Conservation (phyloP, 2,888 invertebrate genomes). For the Sceliomorpha sp. region DNA sequence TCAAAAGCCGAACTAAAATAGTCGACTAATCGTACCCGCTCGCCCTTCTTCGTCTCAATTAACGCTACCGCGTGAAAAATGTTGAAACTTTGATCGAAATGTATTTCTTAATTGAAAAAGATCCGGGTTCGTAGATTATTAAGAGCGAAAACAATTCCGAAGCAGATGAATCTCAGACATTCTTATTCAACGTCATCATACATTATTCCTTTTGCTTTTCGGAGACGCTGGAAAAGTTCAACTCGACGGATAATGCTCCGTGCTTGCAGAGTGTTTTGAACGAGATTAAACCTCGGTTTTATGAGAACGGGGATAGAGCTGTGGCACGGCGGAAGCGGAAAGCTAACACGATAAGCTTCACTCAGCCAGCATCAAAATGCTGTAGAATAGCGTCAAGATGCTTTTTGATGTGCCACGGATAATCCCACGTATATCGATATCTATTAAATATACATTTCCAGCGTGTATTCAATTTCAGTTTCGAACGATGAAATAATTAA, state of each 20-base stretch:
- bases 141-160: too few relatives aligned
- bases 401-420: constrained; percentile 5
- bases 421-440: not conserved
- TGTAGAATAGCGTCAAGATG: constrained; percentile 2
- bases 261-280: constrained; percentile 11
- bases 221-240: constrained; percentile 1
- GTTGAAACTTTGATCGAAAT: too few relatives aligned
- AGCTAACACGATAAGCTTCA: constrained; percentile 17
- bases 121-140: too few relatives aligned
- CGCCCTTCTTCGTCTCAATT: too few relatives aligned
- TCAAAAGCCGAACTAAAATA: too few relatives aligned
- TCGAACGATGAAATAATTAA: not conserved
- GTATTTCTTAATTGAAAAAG: too few relatives aligned
- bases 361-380: constrained; percentile 4
- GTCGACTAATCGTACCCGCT: too few relatives aligned
- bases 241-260: constrained; percentile 8
- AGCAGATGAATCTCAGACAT: too few relatives aligned
- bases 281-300: constrained; percentile 22
- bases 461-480: not conserved
- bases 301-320: constrained; percentile 4
- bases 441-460: not conserved
- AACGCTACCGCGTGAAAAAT: too few relatives aligned
- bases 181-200: not conserved
- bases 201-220: not conserved
- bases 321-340: constrained; percentile 4